These are phyloP conservation scores for Pelvicachromis taeniatus DNA, from an alignment of 2,113 vertebrate genomes.

Conservation along the genomic window DNA sequence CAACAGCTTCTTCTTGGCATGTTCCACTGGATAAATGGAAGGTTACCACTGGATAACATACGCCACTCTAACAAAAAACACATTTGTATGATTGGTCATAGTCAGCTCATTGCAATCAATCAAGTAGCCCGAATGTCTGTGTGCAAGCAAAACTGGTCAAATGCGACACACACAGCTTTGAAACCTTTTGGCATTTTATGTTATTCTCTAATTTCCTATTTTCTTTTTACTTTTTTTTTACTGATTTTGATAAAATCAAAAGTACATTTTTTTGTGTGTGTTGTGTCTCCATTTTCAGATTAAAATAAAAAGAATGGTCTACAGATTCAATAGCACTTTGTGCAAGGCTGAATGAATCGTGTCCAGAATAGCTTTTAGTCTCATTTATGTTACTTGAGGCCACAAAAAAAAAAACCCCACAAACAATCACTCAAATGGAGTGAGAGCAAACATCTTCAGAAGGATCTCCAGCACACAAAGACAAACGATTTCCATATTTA, in stretches of 20 bases:
- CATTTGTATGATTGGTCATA: not conserved
- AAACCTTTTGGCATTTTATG: not conserved
- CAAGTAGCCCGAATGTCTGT: not conserved
- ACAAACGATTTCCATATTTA: slow-evolving; percentile 20
- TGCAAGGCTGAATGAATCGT: not conserved
- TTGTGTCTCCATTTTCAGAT: not conserved
- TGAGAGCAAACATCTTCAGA: slow-evolving; percentile 5
- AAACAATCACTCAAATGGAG: not conserved
- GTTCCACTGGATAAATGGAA: not conserved
- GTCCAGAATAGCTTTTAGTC: not conserved
- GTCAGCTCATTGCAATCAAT: not conserved
- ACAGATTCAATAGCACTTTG: not conserved
- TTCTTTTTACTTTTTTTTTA: not conserved
- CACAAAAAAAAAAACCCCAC: not conserved
- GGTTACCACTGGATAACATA: not conserved
- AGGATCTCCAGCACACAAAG: not conserved
- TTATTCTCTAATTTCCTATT: not conserved
- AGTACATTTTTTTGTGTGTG: not conserved
- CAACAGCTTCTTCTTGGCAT: not conserved
- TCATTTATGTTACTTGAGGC: not conserved
- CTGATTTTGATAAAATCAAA: not conserved
- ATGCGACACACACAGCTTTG: not conserved
- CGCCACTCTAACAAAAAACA: not conserved
- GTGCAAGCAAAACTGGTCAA: not conserved
- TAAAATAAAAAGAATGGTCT: not conserved